phyloP scores from a whole-genome alignment of 2,113 vertebrate species.

The Psittacus erithacus region DNA sequence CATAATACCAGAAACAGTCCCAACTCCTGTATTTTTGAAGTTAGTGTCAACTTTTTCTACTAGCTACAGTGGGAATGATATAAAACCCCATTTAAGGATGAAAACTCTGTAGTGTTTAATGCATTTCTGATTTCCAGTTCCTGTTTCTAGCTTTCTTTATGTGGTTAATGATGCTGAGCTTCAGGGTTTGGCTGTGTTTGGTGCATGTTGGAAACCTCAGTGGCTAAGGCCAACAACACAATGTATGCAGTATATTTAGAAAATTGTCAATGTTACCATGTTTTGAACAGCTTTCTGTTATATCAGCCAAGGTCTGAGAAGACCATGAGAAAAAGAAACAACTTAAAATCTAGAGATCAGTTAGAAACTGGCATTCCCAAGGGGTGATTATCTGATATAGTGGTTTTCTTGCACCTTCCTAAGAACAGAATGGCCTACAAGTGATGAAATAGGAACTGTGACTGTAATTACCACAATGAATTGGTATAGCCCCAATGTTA shows the following conservation, averaged over 20 bases:
- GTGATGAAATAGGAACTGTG: neutral
- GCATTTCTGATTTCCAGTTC: neutral
- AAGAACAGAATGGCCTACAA: neutral
- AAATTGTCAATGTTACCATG: neutral
- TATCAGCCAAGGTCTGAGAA: neutral
- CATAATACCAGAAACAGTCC: neutral
- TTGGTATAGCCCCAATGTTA: neutral
- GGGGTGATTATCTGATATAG: neutral
- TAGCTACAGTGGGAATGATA: neutral
- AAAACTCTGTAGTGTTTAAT: neutral
- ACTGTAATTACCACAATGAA: neutral
- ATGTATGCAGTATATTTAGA: neutral
- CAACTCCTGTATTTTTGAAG: neutral
- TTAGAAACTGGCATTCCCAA: neutral
- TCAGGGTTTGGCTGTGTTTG: neutral
- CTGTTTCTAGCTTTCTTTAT: neutral
- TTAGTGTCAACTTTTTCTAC: neutral
- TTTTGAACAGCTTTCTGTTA: neutral
- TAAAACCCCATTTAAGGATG: neutral
- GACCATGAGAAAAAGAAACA: neutral
- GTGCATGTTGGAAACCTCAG: neutral
- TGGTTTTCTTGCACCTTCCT: neutral
- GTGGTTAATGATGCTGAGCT: neutral
- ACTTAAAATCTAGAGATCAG: neutral
- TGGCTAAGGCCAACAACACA: neutral